These are phyloP conservation scores for Himalopsyche anomala DNA, from an alignment of 2,888 invertebrate species.

Conservation along the genomic window DNA sequence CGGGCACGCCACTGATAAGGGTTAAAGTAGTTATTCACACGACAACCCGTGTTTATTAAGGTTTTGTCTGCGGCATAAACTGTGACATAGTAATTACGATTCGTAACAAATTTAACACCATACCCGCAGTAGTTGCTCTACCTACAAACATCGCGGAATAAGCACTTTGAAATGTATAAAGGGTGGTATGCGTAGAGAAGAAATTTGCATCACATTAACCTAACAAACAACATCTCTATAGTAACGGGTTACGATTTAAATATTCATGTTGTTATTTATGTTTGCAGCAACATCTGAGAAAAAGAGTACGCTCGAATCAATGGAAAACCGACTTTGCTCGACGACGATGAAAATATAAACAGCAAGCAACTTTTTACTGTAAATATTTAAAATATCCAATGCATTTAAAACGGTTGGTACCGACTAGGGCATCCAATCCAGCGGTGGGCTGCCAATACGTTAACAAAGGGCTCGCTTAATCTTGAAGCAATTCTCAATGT, in stretches of 20 bases:
- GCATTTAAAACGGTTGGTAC: no score
- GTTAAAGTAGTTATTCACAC: constrained; percentile 42
- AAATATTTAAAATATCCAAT: no score
- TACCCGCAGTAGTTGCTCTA: background rate
- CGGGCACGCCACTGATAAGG: constrained; percentile 15
- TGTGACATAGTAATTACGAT: constrained; percentile 42
- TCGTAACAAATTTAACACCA: constrained; percentile 42
- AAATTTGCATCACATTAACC: constrained; percentile 41
- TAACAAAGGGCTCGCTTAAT: no score
- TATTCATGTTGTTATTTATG: constrained; percentile 22
- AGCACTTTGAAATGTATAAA: constrained; percentile 31
- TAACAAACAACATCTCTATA: constrained; percentile 27
- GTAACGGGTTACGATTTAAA: constrained; percentile 36
- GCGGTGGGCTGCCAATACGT: no score
- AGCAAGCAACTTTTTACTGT: no score
- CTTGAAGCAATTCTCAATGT: no score
- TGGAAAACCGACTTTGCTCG: background rate
- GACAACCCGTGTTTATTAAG: constrained; percentile 43
- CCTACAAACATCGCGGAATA: constrained; percentile 27
- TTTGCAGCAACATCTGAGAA: constrained; percentile 14
- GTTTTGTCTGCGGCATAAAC: constrained; percentile 42
- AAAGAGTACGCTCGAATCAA: background rate
- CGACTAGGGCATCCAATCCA: no score
- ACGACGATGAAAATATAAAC: background rate
- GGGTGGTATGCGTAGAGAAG: constrained; percentile 37